Evolutionary conservation across 2,888 invertebrate genomes (phyloP).

Genomic region (Ellobium chinense): DNA sequence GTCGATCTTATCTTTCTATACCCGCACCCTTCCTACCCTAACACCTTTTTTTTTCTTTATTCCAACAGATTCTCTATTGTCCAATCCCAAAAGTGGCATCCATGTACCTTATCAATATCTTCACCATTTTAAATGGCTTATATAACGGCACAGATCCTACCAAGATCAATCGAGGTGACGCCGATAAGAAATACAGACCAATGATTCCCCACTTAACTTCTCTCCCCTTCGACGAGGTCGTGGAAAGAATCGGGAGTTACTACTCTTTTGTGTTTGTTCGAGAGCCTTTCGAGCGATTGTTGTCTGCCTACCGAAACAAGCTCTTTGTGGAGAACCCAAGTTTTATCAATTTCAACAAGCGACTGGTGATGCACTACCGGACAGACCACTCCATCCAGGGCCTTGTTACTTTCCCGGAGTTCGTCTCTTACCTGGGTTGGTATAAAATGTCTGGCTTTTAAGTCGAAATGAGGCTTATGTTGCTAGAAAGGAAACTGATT

Average conservation of each 20-base stretch:
- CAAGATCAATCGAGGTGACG: conserved; percentile 57
- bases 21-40: too few species aligned
- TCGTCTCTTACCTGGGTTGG: conserved; percentile 89
- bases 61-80: conserved; percentile 88
- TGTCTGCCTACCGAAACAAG: conserved; percentile 95
- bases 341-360: conserved; percentile 81
- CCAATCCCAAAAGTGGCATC: conserved; percentile 95
- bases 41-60: not conserved
- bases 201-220: conserved; percentile 60
- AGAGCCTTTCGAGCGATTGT: conserved; percentile 92
- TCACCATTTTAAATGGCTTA: conserved; percentile 88
- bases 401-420: conserved; percentile 82
- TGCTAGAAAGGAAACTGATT: too few species aligned
- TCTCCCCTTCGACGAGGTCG: conserved; percentile 82
- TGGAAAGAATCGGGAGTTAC: conserved; percentile 86
- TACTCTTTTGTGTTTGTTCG: conserved; percentile 92
- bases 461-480: too few species aligned
- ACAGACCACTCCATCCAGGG: conserved; percentile 78
- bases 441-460: too few species aligned
- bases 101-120: conserved; percentile 94
- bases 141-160: conserved; percentile 63
- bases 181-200: conserved; percentile 59
- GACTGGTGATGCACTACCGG: conserved; percentile 88
- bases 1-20: too few species aligned
- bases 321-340: conserved; percentile 83